phyloP scores from a whole-genome alignment of 2,888 invertebrate genomes.

The Chloroclysta siterata region DNA sequence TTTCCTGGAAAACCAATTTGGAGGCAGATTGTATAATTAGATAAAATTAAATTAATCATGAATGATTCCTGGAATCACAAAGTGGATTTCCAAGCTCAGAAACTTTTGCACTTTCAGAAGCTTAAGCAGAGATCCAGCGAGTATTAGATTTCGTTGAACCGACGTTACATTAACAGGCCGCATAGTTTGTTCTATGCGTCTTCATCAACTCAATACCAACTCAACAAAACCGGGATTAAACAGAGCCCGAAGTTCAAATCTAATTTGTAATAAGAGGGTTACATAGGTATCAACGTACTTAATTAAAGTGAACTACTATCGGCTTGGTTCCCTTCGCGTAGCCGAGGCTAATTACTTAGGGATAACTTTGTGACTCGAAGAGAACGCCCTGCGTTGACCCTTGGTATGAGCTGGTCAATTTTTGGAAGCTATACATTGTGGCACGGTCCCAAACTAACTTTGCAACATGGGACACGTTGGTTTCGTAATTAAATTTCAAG shows the following conservation, averaged over 20 bases:
- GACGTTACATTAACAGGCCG: constrained; percentile 14
- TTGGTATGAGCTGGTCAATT: constrained; percentile 35
- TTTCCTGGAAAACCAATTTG: too few relatives aligned
- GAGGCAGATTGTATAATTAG: background rate
- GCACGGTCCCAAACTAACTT: constrained; percentile 20
- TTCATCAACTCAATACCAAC: constrained; percentile 26
- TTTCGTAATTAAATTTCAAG: constrained; percentile 27
- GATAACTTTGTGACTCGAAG: constrained; percentile 39
- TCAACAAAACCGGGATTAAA: constrained; percentile 42
- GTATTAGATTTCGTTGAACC: background rate
- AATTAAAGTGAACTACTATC: constrained; percentile 48
- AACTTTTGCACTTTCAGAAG: constrained; percentile 4
- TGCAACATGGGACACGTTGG: constrained; percentile 18
- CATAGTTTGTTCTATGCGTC: constrained; percentile 18
- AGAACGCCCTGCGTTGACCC: constrained; percentile 34
- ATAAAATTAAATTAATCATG: constrained; percentile 4
- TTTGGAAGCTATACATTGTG: constrained; percentile 20
- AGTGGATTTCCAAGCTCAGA: background rate
- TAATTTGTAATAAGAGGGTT: constrained; percentile 49
- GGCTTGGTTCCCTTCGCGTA: constrained; percentile 38
- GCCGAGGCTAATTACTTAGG: constrained; percentile 42
- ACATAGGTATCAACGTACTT: constrained; percentile 46
- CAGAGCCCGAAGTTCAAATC: constrained; percentile 43
- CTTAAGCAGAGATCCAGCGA: background rate
- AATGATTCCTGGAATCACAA: background rate